Conservation (phyloP, 2,888 invertebrate species). For the Microchrysa polita region DNA sequence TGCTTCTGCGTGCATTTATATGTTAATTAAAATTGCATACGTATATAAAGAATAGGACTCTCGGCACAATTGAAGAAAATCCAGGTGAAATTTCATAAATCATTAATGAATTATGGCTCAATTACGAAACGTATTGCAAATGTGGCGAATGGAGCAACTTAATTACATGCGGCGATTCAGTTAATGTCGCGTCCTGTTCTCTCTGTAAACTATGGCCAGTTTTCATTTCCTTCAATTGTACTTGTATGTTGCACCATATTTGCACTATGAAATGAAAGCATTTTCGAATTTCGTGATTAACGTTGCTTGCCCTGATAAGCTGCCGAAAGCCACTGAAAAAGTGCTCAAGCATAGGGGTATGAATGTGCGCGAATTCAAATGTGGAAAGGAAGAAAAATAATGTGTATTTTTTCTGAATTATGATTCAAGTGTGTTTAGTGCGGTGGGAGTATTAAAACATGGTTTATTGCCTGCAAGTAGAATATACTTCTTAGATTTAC, state of each 20-base stretch:
- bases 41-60: too few species aligned
- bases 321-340: constrained; percentile 3
- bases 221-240: constrained; percentile 10
- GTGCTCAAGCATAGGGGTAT: not conserved
- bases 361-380: not conserved
- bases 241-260: not conserved
- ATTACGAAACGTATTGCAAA: constrained; percentile 47
- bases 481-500: constrained; percentile 5
- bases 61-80: not conserved
- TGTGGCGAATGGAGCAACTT: constrained; percentile 15
- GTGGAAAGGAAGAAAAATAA: constrained; percentile 2
- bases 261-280: not conserved
- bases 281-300: constrained; percentile 31
- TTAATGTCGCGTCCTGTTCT: constrained; percentile 6
- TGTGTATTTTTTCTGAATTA: not conserved
- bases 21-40: constrained; percentile 18
- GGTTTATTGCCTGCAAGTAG: constrained; percentile 9
- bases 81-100: constrained; percentile 55
- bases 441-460: constrained; percentile 1
- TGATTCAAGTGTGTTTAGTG: not conserved
- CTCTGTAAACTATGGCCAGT: not conserved
- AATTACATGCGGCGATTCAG: constrained; percentile 22
- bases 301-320: constrained; percentile 17
- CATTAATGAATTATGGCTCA: constrained; percentile 58
- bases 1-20: constrained; percentile 20